Base-by-base conservation (phyloP, 2,113 vertebrate genomes). In the Petaurus breviceps region DNA sequence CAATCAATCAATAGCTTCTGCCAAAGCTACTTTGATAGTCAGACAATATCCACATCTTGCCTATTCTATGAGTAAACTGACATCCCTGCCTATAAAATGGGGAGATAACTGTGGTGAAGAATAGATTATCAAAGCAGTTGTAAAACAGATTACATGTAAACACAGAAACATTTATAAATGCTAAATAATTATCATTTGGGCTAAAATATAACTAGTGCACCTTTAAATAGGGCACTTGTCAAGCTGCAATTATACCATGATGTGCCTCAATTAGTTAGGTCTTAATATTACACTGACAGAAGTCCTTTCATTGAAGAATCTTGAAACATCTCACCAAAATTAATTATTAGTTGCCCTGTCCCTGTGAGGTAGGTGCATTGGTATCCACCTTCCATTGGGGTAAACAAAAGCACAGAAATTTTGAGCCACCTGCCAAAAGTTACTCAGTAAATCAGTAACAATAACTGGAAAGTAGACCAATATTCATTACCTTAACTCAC, bases 341-440 rank as follows among this genome's bases (percentile, higher is more conserved):
- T 52, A 9, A 61, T 54, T 9, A 26, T 23, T 16, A 6, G 0
- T 10, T 0, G 0, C 1, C 0, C 37, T 31, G 25, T 91, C 51
- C 37, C 61, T 51, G 31, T 28, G 92, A 47, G 23, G 61, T 19
- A 8, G 9, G 16, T 77, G 3, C 2, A 28, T 26, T 0, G 0
- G 89, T 3, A 5, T 25, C 84, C 89, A 24, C 37, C 61, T 90
- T 54, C 47, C 31, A 7, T 5, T 24, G 10, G 90, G 89, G n/a
- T 54, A 51, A 3, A 0, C 0, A 12, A 50, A 92, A 50, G 92
- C 51, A 10, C 61, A 57, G 91, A 54, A 22, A 31, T 9, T 90
- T 47, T 3, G 10, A 90, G 8, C 43, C 0, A 2, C 9, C 53
- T 51, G 22, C 84, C 93, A 31, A n/a, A 77, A 55, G 91, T 28